Evolutionary conservation across 2,113 vertebrate species (phyloP).

Genomic region (Nycticorax nycticorax): DNA sequence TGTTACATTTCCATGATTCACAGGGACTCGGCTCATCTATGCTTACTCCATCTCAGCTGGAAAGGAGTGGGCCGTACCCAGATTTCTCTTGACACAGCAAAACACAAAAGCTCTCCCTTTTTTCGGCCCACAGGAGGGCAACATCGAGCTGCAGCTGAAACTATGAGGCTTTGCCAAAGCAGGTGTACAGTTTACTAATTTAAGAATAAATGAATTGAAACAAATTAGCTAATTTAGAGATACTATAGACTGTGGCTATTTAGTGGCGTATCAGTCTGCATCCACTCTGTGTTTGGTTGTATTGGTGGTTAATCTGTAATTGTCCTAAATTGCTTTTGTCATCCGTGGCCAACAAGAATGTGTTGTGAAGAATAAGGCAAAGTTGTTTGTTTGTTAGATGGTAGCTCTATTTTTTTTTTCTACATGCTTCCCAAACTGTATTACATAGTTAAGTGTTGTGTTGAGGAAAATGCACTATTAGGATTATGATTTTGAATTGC

Average conservation of each 20-base stretch:
- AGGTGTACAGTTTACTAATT: conserved; percentile 50
- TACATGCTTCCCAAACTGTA: not conserved
- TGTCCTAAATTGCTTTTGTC: conserved; percentile 21
- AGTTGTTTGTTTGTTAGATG: not conserved
- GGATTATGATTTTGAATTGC: not conserved
- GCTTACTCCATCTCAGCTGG: not conserved
- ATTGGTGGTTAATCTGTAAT: conserved; percentile 46
- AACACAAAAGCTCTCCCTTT: not conserved
- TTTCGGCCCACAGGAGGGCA: conserved; percentile 75
- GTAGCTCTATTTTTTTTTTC: not conserved
- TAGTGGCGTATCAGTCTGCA: not conserved
- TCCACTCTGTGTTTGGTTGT: not conserved
- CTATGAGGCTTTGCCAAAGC: not conserved
- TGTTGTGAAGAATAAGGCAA: not conserved
- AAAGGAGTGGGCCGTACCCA: not conserved
- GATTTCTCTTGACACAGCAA: not conserved
- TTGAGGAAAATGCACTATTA: not conserved
- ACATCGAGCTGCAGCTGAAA: conserved; percentile 70
- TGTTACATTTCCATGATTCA: not conserved
- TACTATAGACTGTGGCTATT: conserved; percentile 18
- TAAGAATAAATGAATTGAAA: conserved; percentile 63
- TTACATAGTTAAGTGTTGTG: not conserved
- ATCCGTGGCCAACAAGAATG: not conserved
- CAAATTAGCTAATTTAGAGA: conserved; percentile 38
- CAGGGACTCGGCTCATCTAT: not conserved